Conservation (phyloP, 2,113 vertebrate genomes). For the Anguilla japonica region DNA sequence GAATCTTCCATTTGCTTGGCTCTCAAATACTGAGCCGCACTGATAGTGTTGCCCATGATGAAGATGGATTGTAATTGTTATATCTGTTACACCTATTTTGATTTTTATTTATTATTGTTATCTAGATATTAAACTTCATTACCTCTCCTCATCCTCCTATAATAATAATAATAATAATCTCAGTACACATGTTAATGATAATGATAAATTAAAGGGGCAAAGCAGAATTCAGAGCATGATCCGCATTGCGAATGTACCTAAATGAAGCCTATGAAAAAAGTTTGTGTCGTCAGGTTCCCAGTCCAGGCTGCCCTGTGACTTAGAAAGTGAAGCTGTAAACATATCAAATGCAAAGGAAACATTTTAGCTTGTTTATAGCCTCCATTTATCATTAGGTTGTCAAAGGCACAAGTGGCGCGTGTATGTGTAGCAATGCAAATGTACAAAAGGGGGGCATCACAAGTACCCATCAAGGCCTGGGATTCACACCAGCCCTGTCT, state of each 20-base stretch:
- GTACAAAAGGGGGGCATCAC: no score
- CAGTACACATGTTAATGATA: not conserved
- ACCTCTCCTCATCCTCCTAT: no score
- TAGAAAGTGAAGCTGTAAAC: not conserved
- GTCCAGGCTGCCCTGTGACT: not conserved
- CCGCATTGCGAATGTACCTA: not conserved
- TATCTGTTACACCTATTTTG: not conserved
- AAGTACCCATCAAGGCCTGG: not conserved
- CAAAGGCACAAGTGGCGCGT: no score
- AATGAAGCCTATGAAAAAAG: not conserved
- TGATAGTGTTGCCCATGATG: not conserved
- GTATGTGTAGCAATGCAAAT: no score
- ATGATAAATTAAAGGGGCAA: not conserved
- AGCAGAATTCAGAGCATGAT: not conserved
- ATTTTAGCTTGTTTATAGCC: not conserved
- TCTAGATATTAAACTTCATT: no score
- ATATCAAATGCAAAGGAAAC: not conserved
- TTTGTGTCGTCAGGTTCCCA: not conserved
- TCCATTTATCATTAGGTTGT: not conserved
- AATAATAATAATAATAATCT: no score
- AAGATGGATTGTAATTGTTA: not conserved
- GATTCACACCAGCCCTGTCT: not conserved
- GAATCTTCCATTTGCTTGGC: not conserved
- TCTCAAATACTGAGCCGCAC: not conserved
- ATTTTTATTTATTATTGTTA: not conserved